phyloP scores from a whole-genome alignment of 2,888 invertebrate species.

The Arrhopalites spinosus region DNA sequence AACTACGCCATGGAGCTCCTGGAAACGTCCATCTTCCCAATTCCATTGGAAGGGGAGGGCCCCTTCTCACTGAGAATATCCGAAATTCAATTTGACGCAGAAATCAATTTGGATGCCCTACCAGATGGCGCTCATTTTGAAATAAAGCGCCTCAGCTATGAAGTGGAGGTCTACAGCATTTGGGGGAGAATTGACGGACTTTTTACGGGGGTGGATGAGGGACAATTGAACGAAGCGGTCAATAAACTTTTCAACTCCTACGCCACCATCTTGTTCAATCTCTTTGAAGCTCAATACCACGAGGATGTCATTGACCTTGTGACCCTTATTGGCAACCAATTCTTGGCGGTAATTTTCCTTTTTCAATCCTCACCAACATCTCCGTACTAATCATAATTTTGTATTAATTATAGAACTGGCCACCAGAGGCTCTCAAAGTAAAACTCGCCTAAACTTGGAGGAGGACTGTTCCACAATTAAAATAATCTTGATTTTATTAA shows the following conservation, averaged over 20 bases:
- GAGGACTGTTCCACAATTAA: too few species aligned
- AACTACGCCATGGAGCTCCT: background rate
- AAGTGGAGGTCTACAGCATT: slow-evolving; percentile 19
- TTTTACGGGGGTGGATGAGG: slow-evolving; percentile 21
- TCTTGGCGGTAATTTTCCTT: slow-evolving; percentile 19
- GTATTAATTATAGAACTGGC: background rate
- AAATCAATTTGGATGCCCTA: background rate
- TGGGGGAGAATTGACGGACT: slow-evolving; percentile 16
- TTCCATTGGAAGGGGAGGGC: slow-evolving; percentile 23
- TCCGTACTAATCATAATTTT: background rate
- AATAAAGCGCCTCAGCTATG: slow-evolving; percentile 6
- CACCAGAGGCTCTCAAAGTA: background rate
- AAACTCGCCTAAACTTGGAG: too few species aligned
- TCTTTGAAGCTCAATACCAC: slow-evolving; percentile 17
- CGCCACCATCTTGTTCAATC: slow-evolving; percentile 13
- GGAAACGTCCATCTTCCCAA: slow-evolving; percentile 20
- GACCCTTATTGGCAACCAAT: background rate
- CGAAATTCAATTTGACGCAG: background rate
- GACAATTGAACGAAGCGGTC: slow-evolving; percentile 29
- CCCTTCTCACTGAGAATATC: slow-evolving; percentile 9
- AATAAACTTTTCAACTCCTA: slow-evolving; percentile 29
- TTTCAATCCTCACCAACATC: background rate
- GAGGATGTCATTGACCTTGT: slow-evolving; percentile 8
- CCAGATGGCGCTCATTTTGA: background rate
- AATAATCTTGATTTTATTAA: too few species aligned